Base-by-base conservation (phyloP, 2,888 invertebrate genomes). In the Protodeltote pygarga region DNA sequence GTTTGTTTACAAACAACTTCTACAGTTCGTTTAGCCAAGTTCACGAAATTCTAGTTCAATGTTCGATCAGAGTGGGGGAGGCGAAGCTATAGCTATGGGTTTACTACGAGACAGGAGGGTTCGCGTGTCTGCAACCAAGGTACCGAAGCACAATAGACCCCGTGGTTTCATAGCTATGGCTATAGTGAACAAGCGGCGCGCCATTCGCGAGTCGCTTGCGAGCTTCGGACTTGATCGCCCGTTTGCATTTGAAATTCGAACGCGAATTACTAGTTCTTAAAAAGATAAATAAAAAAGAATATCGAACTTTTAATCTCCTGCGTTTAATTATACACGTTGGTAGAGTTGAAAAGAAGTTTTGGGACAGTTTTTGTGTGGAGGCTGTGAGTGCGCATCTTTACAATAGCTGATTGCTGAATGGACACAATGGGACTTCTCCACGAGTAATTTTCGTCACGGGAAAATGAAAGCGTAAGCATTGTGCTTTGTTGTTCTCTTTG, bases 401-500 rank as follows among this genome's bases (percentile, higher is more conserved):
- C 71, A 78, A 76, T 66, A 71, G 66, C 60, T 65, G 73, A 41
- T 71, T 71, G 72, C 74, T 76, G 81, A 81, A 81, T 80, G 80
- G 73, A 77, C 71, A 88, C 84, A 87, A 89, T 87, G 84, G 78
- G 71, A 77, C 76, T 82, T 83, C 77, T 74, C 75, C 73, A 70
- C 77, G 71, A 76, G 86, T 87, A 83, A 87, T 87, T 81, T 82
- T 83, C 77, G 80, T 79, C 78, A 72, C 78, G 71, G 77, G 84
- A 91, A 89, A 89, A 92, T 92, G 91, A 88, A 83, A 87, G 79
- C 83, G 91, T 91, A 85, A 91, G 91, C 77, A 83, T 81, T 82
- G 73, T 81, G 62, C 62, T 77, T 77, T 75, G 64, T 81, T 77
- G 58, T 73, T 74, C 67, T 65, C 23, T 67, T 69, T 45, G 52